Percentiles rank a stretch among this genome's conserved stretches.
These are phyloP conservation scores for Anoncus sp. DNA, from an alignment of 2,888 invertebrate species.

Conservation along the genomic window DNA sequence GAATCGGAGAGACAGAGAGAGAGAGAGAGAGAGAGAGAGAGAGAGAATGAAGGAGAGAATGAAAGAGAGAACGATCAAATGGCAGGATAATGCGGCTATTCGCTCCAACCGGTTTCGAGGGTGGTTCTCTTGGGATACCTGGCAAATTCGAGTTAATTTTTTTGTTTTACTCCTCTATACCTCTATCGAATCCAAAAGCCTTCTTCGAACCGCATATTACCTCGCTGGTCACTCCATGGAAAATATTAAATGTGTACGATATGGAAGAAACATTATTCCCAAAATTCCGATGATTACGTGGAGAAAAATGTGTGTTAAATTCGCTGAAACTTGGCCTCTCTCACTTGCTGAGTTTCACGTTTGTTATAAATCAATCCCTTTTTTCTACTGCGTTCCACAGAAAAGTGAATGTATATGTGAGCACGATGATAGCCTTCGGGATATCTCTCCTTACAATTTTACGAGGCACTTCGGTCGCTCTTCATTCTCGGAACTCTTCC, in stretches of 20 bases:
- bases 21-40: too few relatives aligned
- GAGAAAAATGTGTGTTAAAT: background rate
- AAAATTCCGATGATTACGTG: background rate
- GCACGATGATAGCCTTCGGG: background rate
- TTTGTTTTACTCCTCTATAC: slow-evolving; percentile 31
- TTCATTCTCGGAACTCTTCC: slow-evolving; percentile 25
- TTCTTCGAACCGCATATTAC: background rate
- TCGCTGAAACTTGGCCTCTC: background rate
- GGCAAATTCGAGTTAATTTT: slow-evolving; percentile 39
- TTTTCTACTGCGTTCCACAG: background rate
- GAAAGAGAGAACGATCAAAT: slow-evolving; percentile 34
- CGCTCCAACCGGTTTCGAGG: slow-evolving; percentile 51
- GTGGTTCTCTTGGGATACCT: slow-evolving; percentile 41
- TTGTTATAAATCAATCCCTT: background rate
- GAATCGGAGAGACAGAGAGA: too few relatives aligned
- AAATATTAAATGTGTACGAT: background rate
- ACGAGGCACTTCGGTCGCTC: slow-evolving; percentile 23
- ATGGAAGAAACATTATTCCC: background rate
- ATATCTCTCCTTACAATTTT: slow-evolving; percentile 37
- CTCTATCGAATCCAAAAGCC: slow-evolving; percentile 12
- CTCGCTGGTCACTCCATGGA: background rate
- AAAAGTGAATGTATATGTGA: background rate
- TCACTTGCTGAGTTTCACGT: background rate
- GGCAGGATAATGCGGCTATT: slow-evolving; percentile 40
- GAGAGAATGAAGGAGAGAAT: slow-evolving; percentile 4